A percentile compares a stretch with the other conserved stretches of the same genome.
These are phyloP conservation scores for Synanthedon formicaeformis DNA, from an alignment of 2,888 invertebrate genomes.

Conservation along the genomic window DNA sequence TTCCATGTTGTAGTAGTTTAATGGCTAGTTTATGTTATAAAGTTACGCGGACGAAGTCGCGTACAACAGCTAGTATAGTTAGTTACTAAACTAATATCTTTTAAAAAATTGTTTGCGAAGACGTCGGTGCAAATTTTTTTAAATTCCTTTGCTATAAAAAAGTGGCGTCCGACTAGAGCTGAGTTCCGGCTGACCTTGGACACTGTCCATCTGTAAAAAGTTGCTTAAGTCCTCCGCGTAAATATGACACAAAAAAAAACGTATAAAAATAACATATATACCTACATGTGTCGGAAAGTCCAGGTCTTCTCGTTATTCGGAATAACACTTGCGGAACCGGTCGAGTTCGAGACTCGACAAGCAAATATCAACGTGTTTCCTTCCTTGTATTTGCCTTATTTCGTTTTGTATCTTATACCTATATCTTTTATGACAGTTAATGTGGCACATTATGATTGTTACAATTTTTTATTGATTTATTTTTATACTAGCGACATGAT, in stretches of 20 bases:
- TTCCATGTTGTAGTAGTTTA: too few species aligned
- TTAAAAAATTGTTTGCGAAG: neutral
- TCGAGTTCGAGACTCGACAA: constrained; percentile 26
- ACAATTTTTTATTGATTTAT: too few species aligned
- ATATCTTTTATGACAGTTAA: neutral
- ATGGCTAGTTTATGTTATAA: too few species aligned
- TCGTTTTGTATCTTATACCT: neutral
- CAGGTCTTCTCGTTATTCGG: constrained; percentile 61
- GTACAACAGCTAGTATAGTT: too few species aligned
- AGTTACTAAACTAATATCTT: too few species aligned
- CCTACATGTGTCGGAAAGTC: constrained; percentile 47
- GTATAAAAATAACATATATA: constrained; percentile 24
- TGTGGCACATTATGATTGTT: too few species aligned
- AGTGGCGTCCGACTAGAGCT: constrained; percentile 30
- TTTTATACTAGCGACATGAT: too few species aligned
- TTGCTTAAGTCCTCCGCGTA: constrained; percentile 3
- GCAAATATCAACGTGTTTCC: constrained; percentile 66
- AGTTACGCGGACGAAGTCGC: too few species aligned
- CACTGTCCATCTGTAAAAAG: constrained; percentile 39
- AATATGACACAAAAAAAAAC: constrained; percentile 17
- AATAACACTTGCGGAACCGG: constrained; percentile 68
- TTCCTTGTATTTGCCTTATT: constrained; percentile 39
- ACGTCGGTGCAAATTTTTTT: constrained; percentile 5
- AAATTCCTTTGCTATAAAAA: constrained; percentile 43
- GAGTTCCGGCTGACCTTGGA: constrained; percentile 56